Evolutionary conservation across 2,888 invertebrate genomes (phyloP).

Genomic region (Philereme vetulata): DNA sequence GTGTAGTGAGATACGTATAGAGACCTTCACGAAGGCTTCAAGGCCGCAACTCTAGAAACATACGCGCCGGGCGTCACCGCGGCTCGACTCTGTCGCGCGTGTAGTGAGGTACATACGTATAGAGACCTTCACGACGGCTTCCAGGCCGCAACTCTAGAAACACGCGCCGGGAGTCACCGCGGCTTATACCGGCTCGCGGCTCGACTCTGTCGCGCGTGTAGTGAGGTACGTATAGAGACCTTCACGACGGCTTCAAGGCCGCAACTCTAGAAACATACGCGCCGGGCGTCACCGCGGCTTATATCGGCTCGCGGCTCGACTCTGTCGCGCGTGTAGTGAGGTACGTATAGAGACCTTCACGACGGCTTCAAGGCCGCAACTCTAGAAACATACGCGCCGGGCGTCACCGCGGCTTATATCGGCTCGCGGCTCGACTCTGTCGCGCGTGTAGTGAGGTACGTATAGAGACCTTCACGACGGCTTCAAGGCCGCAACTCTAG

Average conservation of each 20-base stretch:
- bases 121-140: too few species aligned
- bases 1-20: slow-evolving; percentile 88
- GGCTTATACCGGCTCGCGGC: slow-evolving; percentile 96
- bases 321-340: slow-evolving; percentile 95
- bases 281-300: slow-evolving; percentile 98
- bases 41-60: too few species aligned
- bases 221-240: slow-evolving; percentile 54
- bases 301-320: slow-evolving; percentile 96
- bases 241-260: slow-evolving; percentile 99
- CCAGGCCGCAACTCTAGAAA: too few species aligned
- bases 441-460: slow-evolving; percentile 91
- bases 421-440: slow-evolving; percentile 97
- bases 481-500: slow-evolving; percentile 97
- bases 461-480: slow-evolving; percentile 92
- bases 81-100: too few species aligned
- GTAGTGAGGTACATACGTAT: too few species aligned
- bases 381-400: slow-evolving; percentile 98
- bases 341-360: slow-evolving; percentile 88
- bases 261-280: slow-evolving; percentile 97
- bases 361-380: slow-evolving; percentile 97
- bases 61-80: too few species aligned
- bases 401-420: slow-evolving; percentile 97
- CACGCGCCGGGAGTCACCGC: slow-evolving; percentile 98
- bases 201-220: slow-evolving; percentile 93
- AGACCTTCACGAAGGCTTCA: too few species aligned